Conservation (phyloP, 1,140 invertebrate species). For the Dinothrombium tinctorium region DNA sequence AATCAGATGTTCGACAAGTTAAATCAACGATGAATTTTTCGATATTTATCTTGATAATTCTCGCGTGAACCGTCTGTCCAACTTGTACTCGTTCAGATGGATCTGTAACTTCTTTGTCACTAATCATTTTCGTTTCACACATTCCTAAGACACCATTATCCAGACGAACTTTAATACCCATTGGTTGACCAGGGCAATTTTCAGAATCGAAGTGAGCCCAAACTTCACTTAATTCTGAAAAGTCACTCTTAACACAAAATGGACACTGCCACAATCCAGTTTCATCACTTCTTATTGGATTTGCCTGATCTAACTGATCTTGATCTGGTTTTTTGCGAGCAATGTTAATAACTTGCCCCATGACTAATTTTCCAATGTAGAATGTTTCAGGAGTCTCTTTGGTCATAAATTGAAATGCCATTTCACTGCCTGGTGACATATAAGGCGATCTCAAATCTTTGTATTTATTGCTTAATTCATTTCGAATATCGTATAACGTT, state of each 20-base stretch:
- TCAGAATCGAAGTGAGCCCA: slow-evolving; percentile 96
- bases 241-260: slow-evolving; percentile 84
- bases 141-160: slow-evolving; percentile 89
- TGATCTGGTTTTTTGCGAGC: slow-evolving; percentile 65
- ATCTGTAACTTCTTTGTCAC: slow-evolving; percentile 75
- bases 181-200: slow-evolving; percentile 79
- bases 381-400: slow-evolving; percentile 91
- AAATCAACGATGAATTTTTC: slow-evolving; percentile 82
- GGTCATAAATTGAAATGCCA: slow-evolving; percentile 79
- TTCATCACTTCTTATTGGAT: slow-evolving; percentile 78
- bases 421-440: slow-evolving; percentile 49
- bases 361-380: slow-evolving; percentile 46
- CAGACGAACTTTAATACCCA: slow-evolving; percentile 61
- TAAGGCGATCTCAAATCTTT: slow-evolving; percentile 71
- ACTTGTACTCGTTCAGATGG: slow-evolving; percentile 64
- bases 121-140: slow-evolving; percentile 81
- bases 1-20: slow-evolving; percentile 74
- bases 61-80: slow-evolving; percentile 67
- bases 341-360: slow-evolving; percentile 22
- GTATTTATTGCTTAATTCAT: slow-evolving; percentile 81
- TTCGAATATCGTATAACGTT: slow-evolving; percentile 87
- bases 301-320: slow-evolving; percentile 79
- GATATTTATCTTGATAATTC: slow-evolving; percentile 87
- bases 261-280: slow-evolving; percentile 90
- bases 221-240: slow-evolving; percentile 79